Percentiles rank a stretch among this genome's conserved stretches.
Evolutionary conservation across 2,888 invertebrate species (phyloP).

Genomic region (Tenthredo notha): DNA sequence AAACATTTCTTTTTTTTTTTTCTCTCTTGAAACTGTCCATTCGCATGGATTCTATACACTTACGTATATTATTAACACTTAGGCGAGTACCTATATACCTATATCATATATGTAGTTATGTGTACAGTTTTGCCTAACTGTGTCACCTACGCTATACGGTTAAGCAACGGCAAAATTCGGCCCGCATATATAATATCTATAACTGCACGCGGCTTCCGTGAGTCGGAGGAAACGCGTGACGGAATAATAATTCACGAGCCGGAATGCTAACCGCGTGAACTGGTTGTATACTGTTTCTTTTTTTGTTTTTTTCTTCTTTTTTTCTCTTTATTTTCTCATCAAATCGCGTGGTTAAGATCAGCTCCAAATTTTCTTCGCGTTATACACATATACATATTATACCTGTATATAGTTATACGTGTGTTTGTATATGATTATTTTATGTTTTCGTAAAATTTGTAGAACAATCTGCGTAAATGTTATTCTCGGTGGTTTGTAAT

Average conservation of each 20-base stretch:
- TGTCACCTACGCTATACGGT: slow-evolving; percentile 26
- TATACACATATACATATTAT: neutral
- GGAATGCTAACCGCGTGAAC: slow-evolving; percentile 25
- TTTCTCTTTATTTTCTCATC: neutral
- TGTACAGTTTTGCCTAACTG: neutral
- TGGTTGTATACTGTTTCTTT: neutral
- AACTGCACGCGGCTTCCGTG: slow-evolving; percentile 16
- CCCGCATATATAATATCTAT: neutral
- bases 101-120: neutral
- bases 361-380: neutral
- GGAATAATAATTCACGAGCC: neutral
- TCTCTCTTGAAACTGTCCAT: too few species aligned
- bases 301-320: neutral
- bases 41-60: neutral
- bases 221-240: slow-evolving; percentile 1
- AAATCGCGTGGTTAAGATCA: neutral
- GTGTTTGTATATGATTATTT: too few species aligned
- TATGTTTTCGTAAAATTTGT: neutral
- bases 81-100: neutral
- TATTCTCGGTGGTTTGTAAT: neutral
- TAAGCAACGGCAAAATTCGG: slow-evolving; percentile 23
- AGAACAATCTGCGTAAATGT: neutral
- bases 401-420: neutral
- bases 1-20: too few species aligned
- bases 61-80: neutral